These are phyloP conservation scores for Aphelenchoides besseyi DNA, from an alignment of 1,140 invertebrate species.

Conservation along the genomic window DNA sequence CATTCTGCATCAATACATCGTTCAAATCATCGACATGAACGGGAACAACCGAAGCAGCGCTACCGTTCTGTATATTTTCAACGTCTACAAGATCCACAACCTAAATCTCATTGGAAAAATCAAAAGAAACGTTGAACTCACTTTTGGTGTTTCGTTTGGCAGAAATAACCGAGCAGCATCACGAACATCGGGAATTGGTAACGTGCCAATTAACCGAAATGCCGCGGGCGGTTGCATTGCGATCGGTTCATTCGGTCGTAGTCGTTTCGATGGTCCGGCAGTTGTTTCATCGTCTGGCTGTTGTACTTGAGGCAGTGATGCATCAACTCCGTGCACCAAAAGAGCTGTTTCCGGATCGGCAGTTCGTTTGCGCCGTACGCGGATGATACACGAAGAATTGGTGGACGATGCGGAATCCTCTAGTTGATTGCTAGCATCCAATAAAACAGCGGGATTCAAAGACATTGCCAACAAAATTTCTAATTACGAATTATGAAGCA, in stretches of 20 bases:
- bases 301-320: background rate
- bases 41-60: background rate
- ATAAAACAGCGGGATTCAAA: too few species aligned
- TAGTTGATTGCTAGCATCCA: too few species aligned
- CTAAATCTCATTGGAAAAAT: background rate
- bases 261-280: constrained; percentile 1
- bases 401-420: too few species aligned
- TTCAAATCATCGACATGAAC: constrained; percentile 11
- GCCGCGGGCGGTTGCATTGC: background rate
- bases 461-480: too few species aligned
- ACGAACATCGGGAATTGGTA: constrained; percentile 23
- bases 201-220: constrained; percentile 33
- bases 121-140: background rate
- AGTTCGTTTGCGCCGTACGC: constrained; percentile 42
- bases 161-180: constrained; percentile 20
- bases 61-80: background rate
- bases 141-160: background rate
- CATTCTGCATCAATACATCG: constrained; percentile 11
- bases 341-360: constrained; percentile 46
- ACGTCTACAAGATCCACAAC: constrained; percentile 12
- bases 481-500: too few species aligned
- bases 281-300: background rate
- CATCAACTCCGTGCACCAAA: constrained; percentile 26
- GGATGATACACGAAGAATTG: constrained; percentile 26
- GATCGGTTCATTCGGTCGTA: constrained; percentile 15